Evolutionary conservation across 2,113 vertebrate species (phyloP).

Genomic region (Geothlypis trichas): DNA sequence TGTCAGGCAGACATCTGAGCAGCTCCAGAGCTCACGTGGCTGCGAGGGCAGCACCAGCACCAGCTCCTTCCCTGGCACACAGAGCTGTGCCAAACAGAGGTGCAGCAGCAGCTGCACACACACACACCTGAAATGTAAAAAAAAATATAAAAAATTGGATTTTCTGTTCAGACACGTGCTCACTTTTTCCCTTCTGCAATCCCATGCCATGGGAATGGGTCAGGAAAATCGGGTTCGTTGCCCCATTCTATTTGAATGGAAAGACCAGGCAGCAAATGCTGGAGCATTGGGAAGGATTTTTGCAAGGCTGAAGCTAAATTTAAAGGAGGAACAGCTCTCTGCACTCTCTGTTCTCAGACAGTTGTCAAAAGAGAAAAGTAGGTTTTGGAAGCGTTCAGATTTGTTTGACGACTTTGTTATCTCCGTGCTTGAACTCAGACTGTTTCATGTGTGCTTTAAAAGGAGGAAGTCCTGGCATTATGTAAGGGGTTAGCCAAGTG

Average conservation of each 20-base stretch:
- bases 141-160: background rate
- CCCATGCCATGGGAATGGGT: background rate
- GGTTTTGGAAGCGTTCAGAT: background rate
- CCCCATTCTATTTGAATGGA: background rate
- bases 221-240: background rate
- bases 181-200: background rate
- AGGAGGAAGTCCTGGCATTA: background rate
- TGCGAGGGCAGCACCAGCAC: background rate
- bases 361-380: slow-evolving; percentile 41
- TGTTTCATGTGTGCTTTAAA: background rate
- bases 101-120: background rate
- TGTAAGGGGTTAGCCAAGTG: background rate
- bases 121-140: background rate
- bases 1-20: background rate
- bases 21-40: background rate
- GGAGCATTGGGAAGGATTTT: background rate
- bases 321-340: slow-evolving; percentile 3
- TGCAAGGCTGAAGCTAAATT: background rate
- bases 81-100: background rate
- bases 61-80: background rate
- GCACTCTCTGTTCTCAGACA: background rate
- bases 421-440: background rate
- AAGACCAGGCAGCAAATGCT: background rate
- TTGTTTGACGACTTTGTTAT: slow-evolving; percentile 25
- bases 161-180: background rate